These are phyloP conservation scores for Mycteria americana DNA, from an alignment of 2,797 vertebrate species.

Conservation along the genomic window DNA sequence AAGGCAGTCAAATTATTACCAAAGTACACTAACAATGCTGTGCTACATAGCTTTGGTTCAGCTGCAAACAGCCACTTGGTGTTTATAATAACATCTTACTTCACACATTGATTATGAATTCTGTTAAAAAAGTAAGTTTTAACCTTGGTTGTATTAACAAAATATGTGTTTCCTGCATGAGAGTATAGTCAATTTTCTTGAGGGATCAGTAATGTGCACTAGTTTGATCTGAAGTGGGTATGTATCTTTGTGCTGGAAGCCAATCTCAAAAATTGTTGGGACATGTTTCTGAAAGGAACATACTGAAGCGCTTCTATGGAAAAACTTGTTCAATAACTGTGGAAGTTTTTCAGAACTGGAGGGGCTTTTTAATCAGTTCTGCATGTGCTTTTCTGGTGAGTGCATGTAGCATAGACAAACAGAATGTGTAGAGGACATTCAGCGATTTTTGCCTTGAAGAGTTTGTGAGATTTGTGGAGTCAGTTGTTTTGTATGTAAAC, in stretches of 20 bases:
- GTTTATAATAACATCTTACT: not conserved
- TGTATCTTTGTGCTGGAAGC: not conserved
- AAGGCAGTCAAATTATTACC: not conserved
- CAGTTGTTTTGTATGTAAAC: not conserved
- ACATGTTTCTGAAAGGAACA: not conserved
- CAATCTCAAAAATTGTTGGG: not conserved
- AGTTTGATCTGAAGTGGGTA: not conserved
- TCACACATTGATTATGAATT: not conserved
- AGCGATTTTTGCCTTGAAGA: not conserved
- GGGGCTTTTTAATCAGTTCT: not conserved
- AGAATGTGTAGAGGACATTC: accelerated
- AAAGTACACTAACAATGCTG: not conserved
- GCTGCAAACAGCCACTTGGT: not conserved
- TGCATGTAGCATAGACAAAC: accelerated
- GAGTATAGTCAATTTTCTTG: not conserved
- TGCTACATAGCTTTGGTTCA: not conserved
- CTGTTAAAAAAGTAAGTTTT: not conserved
- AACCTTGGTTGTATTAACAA: not conserved
- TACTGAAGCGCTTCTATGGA: not conserved
- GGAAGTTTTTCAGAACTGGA: not conserved
- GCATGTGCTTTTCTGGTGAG: not conserved
- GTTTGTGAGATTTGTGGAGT: not conserved
- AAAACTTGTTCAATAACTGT: not conserved
- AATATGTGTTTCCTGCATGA: not conserved
- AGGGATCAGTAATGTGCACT: not conserved